A percentile compares a stretch with the other conserved stretches of the same genome.
Conservation (phyloP, 2,113 vertebrate genomes). For the Paraplagusia blochii region DNA sequence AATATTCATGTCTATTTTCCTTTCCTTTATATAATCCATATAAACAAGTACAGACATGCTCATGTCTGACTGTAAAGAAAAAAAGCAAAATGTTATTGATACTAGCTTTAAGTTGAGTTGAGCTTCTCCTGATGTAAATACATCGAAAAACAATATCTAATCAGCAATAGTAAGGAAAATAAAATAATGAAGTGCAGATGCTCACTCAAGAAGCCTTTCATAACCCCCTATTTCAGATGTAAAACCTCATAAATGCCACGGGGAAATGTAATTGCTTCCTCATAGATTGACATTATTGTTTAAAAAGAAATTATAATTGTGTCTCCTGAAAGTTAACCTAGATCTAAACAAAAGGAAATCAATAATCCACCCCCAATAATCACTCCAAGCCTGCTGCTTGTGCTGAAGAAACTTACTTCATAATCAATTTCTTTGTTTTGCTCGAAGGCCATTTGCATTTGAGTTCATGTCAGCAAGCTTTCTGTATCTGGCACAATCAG, state of each 20-base stretch:
- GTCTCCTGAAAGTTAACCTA: conserved; percentile 80
- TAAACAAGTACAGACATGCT: too few relatives aligned
- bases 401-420: conserved; percentile 79
- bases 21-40: too few relatives aligned
- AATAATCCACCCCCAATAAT: conserved; percentile 79
- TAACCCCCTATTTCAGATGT: conserved; percentile 67
- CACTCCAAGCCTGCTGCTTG: conserved; percentile 77
- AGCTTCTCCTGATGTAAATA: conserved; percentile 45
- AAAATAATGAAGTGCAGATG: conserved; percentile 56
- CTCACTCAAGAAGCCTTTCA: conserved; percentile 58
- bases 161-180: conserved; percentile 63
- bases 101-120: conserved; percentile 22
- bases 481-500: conserved; percentile 78
- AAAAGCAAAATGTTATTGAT: too few relatives aligned
- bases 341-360: conserved; percentile 82
- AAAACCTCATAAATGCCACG: conserved; percentile 74
- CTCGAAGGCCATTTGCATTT: conserved; percentile 79
- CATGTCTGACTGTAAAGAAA: too few relatives aligned
- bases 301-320: conserved; percentile 82
- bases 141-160: conserved; percentile 65
- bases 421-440: conserved; percentile 86
- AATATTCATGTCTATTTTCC: too few relatives aligned
- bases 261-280: conserved; percentile 72
- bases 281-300: conserved; percentile 83
- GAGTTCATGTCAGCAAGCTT: conserved; percentile 73